Evolutionary conservation across 1,140 invertebrate genomes (phyloP).

Genomic region (Babylonia areolata): DNA sequence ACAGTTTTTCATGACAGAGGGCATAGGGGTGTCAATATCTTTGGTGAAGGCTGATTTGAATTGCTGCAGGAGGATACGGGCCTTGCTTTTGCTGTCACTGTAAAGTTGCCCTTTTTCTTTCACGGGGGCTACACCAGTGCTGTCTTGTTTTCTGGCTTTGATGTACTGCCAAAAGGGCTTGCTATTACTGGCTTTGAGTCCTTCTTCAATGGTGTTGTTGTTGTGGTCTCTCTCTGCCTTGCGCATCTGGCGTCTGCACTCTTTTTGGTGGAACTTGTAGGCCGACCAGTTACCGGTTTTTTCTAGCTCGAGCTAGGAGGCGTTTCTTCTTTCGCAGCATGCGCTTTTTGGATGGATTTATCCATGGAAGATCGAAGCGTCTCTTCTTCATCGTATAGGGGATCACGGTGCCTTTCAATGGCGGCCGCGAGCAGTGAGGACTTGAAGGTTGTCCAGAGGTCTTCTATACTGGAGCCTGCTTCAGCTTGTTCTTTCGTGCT

Average conservation of each 20-base stretch:
- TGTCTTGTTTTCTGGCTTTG: slow-evolving; percentile 3
- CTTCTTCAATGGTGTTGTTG: slow-evolving; percentile 38
- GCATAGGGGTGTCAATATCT: neutral
- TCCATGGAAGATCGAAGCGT: neutral
- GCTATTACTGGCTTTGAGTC: neutral
- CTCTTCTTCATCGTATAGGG: neutral
- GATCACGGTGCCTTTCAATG: neutral
- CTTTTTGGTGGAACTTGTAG: slow-evolving; percentile 25
- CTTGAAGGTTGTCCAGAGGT: neutral
- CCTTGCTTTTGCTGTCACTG: neutral
- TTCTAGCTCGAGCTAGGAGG: neutral
- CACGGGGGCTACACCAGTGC: neutral
- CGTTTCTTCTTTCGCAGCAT: neutral
- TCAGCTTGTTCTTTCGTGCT: too few relatives aligned
- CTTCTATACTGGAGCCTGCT: too few relatives aligned
- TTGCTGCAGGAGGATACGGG: neutral
- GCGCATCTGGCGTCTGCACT: slow-evolving; percentile 40
- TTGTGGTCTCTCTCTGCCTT: slow-evolving; percentile 26
- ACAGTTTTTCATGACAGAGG: neutral
- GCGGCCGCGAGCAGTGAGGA: neutral
- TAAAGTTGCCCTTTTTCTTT: neutral
- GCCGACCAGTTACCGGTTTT: neutral
- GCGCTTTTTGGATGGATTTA: neutral
- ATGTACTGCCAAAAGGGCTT: slow-evolving; percentile 31
- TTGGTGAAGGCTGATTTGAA: neutral